Evolutionary conservation across 2,888 invertebrate species (phyloP).

Genomic region (Plebejus argus): DNA sequence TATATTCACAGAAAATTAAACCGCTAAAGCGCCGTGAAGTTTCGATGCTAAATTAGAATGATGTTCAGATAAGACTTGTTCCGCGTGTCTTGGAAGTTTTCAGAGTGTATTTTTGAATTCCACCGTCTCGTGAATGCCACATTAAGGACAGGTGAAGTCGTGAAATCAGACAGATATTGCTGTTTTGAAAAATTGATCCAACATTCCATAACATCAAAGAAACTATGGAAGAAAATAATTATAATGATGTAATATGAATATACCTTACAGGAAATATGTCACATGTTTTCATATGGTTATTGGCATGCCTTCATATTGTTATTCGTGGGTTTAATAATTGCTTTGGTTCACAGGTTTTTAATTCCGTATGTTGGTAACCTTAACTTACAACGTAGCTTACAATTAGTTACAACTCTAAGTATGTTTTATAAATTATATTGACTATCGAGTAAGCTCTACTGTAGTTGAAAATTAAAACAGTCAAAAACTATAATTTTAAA

Average conservation of each 20-base stretch:
- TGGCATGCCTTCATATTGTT: neutral
- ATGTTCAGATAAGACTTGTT: slow-evolving; percentile 15
- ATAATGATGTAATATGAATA: neutral
- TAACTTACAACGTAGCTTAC: too few species aligned
- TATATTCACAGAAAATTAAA: slow-evolving; percentile 10
- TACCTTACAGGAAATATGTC: neutral
- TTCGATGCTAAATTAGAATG: slow-evolving; percentile 11
- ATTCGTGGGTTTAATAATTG: neutral
- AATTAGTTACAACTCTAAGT: too few species aligned
- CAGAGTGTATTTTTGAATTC: neutral
- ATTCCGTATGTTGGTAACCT: neutral
- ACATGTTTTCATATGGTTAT: neutral
- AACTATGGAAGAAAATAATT: neutral
- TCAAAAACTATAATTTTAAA: too few species aligned
- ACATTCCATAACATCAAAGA: neutral
- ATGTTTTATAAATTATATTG: too few species aligned
- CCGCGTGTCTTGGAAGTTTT: slow-evolving; percentile 20
- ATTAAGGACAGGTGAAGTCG: slow-evolving; percentile 2
- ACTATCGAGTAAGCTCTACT: too few species aligned
- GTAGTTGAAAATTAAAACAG: too few species aligned
- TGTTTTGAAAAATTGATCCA: neutral
- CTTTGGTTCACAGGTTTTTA: neutral
- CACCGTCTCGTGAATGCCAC: slow-evolving; percentile 5
- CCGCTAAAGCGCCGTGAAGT: slow-evolving; percentile 11
- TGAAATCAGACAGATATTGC: neutral